Evolutionary conservation across 37 sponge, comb jelly and placozoan species (phyloP), one percentile per base, ranked within the genome.

Genomic region (Oopsacas minuta): DNA sequence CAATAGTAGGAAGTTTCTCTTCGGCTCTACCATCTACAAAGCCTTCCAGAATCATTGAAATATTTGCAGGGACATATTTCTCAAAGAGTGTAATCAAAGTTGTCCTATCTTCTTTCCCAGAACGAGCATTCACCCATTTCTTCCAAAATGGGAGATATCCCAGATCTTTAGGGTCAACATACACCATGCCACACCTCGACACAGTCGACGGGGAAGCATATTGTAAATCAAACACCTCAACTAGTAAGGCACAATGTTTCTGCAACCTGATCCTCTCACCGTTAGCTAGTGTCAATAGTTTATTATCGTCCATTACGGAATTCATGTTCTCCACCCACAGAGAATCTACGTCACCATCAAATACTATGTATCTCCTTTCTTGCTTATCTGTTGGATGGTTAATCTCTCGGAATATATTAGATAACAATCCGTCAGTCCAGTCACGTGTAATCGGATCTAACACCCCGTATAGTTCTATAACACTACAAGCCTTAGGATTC

Each of bases 321-420:
- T 97, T 97, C 99, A 97, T 95, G 89, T 95, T 97, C 90, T 97
- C 99, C 52, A 97, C 95, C 99, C 99, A 97, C 82, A 97, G 89
- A 0, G 99, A 92, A 86, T 97, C 99, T 75, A 97, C 99, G 82
- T 97, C 99, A 22, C 97, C 97, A 84, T 96, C 97, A 88, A 96
- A 96, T 83, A 94, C 42, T 35, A 94, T 94, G 87, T 97, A 97
- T 85, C 89, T 88, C 42, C 91, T 82, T 86, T 97, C 99, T 28
- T 95, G 93, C 87, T 97, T 97, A 25, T 97, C 99, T 28, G 99
- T 97, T 8, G 99, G 99, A 81, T 88, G 90, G 84, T 97, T 97
- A 52, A 97, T 87, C 86, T 97, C 99, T 51, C 99, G 83, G 90
- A 97, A 97, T 87, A 97, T 97, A 90, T 95, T 94, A 81, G 99